Base-by-base conservation (phyloP, 2,113 vertebrate genomes). In the Gobio gobio region DNA sequence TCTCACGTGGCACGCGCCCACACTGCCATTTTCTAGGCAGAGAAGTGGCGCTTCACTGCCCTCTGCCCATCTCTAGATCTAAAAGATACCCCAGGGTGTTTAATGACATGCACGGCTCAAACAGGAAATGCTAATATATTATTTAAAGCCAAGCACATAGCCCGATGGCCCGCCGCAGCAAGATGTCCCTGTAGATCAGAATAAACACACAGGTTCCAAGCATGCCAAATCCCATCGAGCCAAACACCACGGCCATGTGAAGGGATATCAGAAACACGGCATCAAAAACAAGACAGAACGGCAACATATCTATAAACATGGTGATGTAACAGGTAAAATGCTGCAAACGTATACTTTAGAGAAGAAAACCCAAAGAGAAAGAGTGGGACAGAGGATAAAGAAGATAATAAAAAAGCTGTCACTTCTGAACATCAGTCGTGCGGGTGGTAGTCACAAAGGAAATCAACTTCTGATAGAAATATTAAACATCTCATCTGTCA, bases 391-490 rank as follows among this genome's bases (percentile, higher is more conserved):
- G 22, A 45, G 29, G 20, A 51, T 51, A 70, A 73, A 58, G 29
- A 85, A 81, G 63, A 56, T 43, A 77, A 78, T 68, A 75, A 72
- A 84, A 63, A 81, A 76, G 59, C 86, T 85, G 79, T 56, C 80
- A 83, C 43, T 81, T 77, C 70, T 45, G 58, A 76, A 83, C 45
- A 84, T 87, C 86, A 87, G 59, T 83, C 7, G 26, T 76, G 59
- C 59, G 68, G 74, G 68, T n/a, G 76, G 75, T 33, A 70, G 49
- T 85, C 83, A 85, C 83, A 83, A 80, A 85, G 85, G 85, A 81
- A 73, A 83, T 70, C 83, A 61, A 83, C 85, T 86, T 88, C 87
- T 80, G 87, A 88, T 85, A 82, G 83, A 90, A 90, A 88, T 90
- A 90, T 88, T 90, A 80, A 88, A 80, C 87, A 88, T 68, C 84